These are phyloP conservation scores for Gryllus bimaculatus DNA, from an alignment of 1,140 invertebrate species.

Conservation along the genomic window DNA sequence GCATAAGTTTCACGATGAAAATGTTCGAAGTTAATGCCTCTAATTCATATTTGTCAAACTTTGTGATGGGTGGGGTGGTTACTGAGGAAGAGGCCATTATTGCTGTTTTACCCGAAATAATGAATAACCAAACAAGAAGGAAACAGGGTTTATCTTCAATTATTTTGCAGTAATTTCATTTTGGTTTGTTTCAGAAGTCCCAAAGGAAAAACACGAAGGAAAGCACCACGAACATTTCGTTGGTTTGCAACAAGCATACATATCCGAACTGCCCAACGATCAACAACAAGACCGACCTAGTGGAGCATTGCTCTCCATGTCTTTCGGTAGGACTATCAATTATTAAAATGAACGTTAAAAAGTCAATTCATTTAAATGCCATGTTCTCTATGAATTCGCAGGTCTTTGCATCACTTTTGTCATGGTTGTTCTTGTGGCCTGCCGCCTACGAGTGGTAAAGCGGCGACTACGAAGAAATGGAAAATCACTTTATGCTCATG, in stretches of 20 bases:
- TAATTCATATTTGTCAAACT: too few species aligned
- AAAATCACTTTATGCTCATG: slow-evolving; percentile 79
- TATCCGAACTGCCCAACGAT: background rate
- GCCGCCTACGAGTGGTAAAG: slow-evolving; percentile 63
- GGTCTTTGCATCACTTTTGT: slow-evolving; percentile 59
- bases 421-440: slow-evolving; percentile 70
- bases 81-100: too few species aligned
- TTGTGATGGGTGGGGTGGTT: too few species aligned
- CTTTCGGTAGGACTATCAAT: background rate
- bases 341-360: background rate
- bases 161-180: too few species aligned
- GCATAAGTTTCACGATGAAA: too few species aligned
- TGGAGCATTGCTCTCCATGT: background rate
- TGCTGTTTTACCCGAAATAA: too few species aligned
- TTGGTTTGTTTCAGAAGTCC: background rate
- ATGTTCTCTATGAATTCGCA: slow-evolving; percentile 28
- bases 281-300: background rate
- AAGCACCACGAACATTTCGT: background rate
- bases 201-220: background rate
- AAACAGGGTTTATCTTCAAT: too few species aligned
- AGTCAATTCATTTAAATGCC: background rate
- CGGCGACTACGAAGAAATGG: slow-evolving; percentile 63
- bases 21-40: too few species aligned
- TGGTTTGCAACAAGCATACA: background rate
- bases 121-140: too few species aligned